phyloP scores from a whole-genome alignment of 2,888 invertebrate species.

The Catocala fraxini region DNA sequence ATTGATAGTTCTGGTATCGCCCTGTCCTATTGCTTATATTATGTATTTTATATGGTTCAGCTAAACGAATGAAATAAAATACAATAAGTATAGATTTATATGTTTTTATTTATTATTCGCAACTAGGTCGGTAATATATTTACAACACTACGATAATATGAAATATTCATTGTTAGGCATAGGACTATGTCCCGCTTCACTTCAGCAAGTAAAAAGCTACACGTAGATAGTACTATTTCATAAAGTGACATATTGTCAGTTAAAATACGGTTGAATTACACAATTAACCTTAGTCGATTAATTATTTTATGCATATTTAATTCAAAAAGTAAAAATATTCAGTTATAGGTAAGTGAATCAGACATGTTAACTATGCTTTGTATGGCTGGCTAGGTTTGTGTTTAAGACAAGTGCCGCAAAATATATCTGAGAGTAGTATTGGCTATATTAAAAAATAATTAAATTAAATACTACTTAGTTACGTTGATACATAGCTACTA shows the following conservation, averaged over 20 bases:
- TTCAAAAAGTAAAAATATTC: background rate
- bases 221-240: too few species aligned
- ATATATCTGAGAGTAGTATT: constrained; percentile 1
- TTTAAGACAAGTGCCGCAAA: background rate
- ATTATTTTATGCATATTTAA: too few species aligned
- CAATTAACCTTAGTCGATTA: too few species aligned
- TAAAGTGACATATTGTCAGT: too few species aligned
- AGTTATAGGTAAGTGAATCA: background rate
- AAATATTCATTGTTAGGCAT: constrained; percentile 15
- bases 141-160: constrained; percentile 48
- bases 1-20: too few species aligned
- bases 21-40: too few species aligned
- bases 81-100: constrained; percentile 6
- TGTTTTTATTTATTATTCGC: constrained; percentile 37
- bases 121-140: constrained; percentile 48
- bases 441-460: constrained; percentile 20
- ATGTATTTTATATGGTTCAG: too few species aligned
- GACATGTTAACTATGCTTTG: too few species aligned
- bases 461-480: constrained; percentile 38
- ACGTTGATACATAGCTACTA: constrained; percentile 25
- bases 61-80: background rate
- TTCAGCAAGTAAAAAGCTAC: background rate
- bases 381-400: too few species aligned
- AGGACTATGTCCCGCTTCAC: constrained; percentile 20
- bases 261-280: background rate